Percentiles rank a stretch among this genome's conserved stretches.
Conservation (phyloP, 2,113 vertebrate genomes). For the Aldabrachelys gigantea region DNA sequence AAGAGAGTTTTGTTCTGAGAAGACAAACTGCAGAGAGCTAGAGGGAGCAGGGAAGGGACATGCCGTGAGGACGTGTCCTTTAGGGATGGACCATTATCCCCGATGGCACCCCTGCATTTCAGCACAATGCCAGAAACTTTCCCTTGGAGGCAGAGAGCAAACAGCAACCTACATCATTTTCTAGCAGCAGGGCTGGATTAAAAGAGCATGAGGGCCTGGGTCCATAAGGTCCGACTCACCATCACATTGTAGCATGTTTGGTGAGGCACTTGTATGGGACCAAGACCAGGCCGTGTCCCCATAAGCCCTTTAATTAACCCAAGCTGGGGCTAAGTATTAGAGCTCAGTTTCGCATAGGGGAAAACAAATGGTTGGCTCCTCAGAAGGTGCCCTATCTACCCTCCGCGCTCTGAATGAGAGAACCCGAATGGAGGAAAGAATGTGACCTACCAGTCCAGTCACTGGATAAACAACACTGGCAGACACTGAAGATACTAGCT, state of each 20-base stretch:
- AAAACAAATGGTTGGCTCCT: neutral
- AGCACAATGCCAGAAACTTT: conserved; percentile 29
- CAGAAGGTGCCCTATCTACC: neutral
- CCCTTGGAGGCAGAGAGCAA: neutral
- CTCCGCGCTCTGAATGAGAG: neutral
- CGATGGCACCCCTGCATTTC: conserved; percentile 5
- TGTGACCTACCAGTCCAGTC: neutral
- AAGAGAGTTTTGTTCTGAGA: rapidly evolving
- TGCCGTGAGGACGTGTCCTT: neutral
- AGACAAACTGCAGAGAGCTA: conserved; percentile 4
- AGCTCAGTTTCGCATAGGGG: conserved; percentile 5
- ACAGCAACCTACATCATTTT: neutral
- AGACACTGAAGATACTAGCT: rapidly evolving
- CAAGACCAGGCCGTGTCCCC: neutral
- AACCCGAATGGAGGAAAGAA: rapidly evolving
- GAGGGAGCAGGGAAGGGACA: neutral
- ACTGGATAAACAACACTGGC: conserved; percentile 12
- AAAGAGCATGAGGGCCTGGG: neutral
- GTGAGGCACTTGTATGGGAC: neutral
- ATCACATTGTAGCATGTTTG: neutral
- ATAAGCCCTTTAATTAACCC: neutral
- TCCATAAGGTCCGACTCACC: neutral
- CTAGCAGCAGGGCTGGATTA: conserved; percentile 13
- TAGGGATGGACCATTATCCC: neutral
- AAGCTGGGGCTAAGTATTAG: neutral